A percentile compares a stretch with the other conserved stretches of the same genome.
Conservation (phyloP, 2,113 vertebrate genomes). For the Alosa alosa region DNA sequence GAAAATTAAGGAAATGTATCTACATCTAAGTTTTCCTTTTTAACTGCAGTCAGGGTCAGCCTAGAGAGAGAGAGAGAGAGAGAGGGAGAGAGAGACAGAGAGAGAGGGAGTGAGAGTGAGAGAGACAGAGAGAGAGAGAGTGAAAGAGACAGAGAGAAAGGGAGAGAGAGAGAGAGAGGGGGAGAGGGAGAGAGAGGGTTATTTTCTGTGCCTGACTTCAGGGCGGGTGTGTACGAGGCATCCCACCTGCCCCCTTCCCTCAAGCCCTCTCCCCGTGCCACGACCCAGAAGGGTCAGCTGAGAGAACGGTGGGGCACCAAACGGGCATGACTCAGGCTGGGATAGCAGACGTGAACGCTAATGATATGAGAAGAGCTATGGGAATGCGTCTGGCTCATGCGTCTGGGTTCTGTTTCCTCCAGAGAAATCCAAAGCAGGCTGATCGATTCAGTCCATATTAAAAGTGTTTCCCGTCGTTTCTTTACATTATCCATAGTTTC, state of each 20-base stretch:
- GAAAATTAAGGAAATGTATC: neutral
- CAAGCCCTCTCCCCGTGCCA: constrained; percentile 39
- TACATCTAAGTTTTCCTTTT: neutral
- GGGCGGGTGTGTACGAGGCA: constrained; percentile 5
- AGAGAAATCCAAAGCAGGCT: neutral
- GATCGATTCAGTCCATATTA: neutral
- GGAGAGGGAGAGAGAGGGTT: constrained; percentile 36
- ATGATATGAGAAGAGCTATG: neutral
- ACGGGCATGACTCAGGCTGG: neutral
- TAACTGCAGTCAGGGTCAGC: no score
- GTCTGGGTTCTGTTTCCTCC: neutral
- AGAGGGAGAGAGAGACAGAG: neutral
- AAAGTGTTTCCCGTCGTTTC: neutral
- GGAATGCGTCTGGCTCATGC: neutral
- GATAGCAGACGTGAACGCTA: neutral
- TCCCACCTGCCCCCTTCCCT: constrained; percentile 66
- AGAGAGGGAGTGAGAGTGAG: neutral
- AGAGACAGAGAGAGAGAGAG: no score
- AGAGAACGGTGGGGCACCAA: constrained; percentile 15
- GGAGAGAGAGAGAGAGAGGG: no score
- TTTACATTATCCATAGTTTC: neutral
- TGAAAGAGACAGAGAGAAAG: no score
- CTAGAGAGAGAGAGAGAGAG: no score
- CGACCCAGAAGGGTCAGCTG: neutral
- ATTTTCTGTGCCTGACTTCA: constrained; percentile 58